Conservation (phyloP, 2,888 invertebrate genomes). For the Campoplex nolae region DNA sequence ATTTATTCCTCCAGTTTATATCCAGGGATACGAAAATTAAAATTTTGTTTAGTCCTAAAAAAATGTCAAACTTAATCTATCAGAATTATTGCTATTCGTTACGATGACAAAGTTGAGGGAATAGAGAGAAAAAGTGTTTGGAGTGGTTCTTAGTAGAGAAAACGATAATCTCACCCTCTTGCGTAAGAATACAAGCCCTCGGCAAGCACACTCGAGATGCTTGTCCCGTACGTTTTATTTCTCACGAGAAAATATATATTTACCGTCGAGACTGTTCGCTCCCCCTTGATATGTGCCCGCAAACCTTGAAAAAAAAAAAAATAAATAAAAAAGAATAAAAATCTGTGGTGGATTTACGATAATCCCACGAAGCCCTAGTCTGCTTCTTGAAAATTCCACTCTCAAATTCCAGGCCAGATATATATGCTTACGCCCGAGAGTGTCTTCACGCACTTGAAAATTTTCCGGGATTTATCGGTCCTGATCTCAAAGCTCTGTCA, state of each 20-base stretch:
- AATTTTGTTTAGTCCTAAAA: neutral
- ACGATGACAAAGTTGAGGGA: neutral
- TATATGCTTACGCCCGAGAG: neutral
- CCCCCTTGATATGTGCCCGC: neutral
- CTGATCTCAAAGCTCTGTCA: neutral
- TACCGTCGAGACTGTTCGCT: constrained; percentile 1
- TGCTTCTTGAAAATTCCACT: neutral
- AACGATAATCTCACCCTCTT: constrained; percentile 17
- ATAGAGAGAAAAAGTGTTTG: neutral
- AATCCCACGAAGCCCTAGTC: neutral
- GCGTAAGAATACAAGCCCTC: neutral
- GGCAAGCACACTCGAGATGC: constrained; percentile 34
- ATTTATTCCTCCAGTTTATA: no score
- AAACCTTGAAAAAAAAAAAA: constrained; percentile 19
- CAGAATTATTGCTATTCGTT: neutral
- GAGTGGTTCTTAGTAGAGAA: constrained; percentile 1
- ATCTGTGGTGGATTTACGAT: constrained; percentile 23
- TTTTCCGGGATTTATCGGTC: constrained; percentile 19
- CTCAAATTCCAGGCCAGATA: constrained; percentile 8
- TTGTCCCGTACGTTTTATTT: constrained; percentile 13
- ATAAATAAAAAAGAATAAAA: neutral
- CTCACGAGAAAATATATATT: constrained; percentile 39
- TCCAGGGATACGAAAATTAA: no score
- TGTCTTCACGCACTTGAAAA: constrained; percentile 17
- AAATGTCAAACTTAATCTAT: neutral